phyloP scores from a whole-genome alignment of 2,113 vertebrate species.

The Echinops telfairi region DNA sequence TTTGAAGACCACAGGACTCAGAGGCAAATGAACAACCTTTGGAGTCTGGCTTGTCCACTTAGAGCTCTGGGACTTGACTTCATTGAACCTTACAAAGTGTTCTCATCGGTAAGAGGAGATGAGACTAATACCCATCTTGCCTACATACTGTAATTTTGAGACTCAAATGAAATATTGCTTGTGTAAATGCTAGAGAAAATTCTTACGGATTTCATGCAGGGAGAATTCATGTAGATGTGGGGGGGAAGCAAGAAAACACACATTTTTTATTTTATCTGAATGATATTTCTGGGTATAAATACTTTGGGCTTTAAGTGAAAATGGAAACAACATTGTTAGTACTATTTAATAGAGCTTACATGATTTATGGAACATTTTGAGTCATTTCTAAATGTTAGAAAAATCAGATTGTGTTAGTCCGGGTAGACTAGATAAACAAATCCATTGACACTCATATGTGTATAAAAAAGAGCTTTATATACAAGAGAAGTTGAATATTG shows the following conservation, averaged over 20 bases:
- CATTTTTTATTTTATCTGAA: slow-evolving; percentile 6
- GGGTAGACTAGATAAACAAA: too few species aligned
- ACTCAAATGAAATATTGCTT: slow-evolving; percentile 16
- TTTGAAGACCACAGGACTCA: neutral
- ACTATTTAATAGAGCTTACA: neutral
- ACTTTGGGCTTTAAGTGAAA: neutral
- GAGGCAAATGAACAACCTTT: neutral
- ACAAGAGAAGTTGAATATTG: too few species aligned
- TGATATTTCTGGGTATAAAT: slow-evolving; percentile 11
- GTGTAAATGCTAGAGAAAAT: neutral
- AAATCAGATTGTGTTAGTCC: neutral
- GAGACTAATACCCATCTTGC: neutral
- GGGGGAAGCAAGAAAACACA: neutral
- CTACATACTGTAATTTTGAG: neutral
- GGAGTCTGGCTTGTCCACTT: slow-evolving; percentile 17
- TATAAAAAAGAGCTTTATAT: too few species aligned
- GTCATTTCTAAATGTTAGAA: slow-evolving; percentile 22
- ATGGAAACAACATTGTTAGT: neutral
- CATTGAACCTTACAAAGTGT: neutral
- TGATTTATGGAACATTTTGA: slow-evolving; percentile 38
- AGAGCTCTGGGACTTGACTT: neutral
- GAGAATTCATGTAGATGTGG: neutral
- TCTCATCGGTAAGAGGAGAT: neutral
- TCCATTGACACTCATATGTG: too few species aligned
- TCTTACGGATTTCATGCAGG: neutral